phyloP scores from a whole-genome alignment of 2,113 vertebrate genomes.

The Scatophagus argus region DNA sequence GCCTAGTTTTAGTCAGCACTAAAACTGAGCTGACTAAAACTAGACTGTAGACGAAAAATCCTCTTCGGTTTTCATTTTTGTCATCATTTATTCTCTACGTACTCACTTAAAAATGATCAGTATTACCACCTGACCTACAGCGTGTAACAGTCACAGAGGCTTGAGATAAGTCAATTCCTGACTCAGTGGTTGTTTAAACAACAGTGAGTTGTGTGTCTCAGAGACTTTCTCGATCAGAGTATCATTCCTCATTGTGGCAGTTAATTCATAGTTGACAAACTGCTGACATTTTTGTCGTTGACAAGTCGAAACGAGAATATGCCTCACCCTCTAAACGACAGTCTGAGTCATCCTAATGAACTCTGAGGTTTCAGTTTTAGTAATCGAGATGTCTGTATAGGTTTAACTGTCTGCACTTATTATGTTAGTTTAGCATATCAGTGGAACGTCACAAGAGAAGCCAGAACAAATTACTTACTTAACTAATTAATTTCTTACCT shows the following conservation, averaged over 20 bases:
- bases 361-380: slow-evolving; percentile 25
- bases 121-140: neutral
- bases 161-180: neutral
- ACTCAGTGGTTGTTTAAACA: neutral
- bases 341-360: slow-evolving; percentile 56
- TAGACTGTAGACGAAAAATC: slow-evolving; percentile 23
- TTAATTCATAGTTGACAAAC: slow-evolving; percentile 59
- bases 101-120: neutral
- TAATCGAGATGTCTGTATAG: slow-evolving; percentile 1
- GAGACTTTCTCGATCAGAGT: slow-evolving; percentile 16
- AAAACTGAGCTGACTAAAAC: slow-evolving; percentile 43
- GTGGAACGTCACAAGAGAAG: neutral
- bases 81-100: slow-evolving; percentile 1
- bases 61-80: neutral
- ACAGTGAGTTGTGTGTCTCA: neutral
- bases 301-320: slow-evolving; percentile 53
- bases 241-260: slow-evolving; percentile 46
- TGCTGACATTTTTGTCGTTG: slow-evolving; percentile 64
- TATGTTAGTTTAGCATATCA: slow-evolving; percentile 1
- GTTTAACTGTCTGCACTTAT: neutral
- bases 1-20: slow-evolving; percentile 59
- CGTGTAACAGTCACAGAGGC: neutral
- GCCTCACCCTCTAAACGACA: slow-evolving; percentile 51
- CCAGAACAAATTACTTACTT: neutral
- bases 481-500: no score